These are phyloP conservation scores for Saguinus imperator DNA, from an alignment of 2,113 vertebrate species.

Conservation along the genomic window DNA sequence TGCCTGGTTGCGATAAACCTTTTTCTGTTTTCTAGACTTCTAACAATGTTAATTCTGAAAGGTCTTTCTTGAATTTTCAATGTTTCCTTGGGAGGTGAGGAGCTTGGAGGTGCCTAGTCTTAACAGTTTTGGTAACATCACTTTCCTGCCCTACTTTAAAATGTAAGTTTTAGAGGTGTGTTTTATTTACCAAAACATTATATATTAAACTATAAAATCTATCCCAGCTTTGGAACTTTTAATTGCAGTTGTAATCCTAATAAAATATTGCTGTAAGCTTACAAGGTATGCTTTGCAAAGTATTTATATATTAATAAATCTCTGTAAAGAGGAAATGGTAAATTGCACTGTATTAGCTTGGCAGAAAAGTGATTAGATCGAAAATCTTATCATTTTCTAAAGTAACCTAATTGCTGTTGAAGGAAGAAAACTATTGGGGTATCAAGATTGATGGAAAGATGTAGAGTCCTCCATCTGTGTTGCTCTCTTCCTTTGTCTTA, in stretches of 20 bases:
- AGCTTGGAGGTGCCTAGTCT: not conserved
- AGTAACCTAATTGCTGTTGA: not conserved
- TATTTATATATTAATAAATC: not conserved
- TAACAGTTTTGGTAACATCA: not conserved
- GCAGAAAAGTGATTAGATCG: not conserved
- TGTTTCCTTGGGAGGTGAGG: not conserved
- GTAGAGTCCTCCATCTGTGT: too few relatives aligned
- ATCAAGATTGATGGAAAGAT: not conserved
- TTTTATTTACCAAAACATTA: slow-evolving; percentile 20
- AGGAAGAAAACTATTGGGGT: not conserved
- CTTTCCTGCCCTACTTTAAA: slow-evolving; percentile 25
- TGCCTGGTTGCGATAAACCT: not conserved
- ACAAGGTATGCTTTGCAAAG: not conserved
- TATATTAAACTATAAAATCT: not conserved
- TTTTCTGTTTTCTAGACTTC: not conserved
- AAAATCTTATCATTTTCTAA: not conserved
- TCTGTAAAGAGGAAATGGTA: not conserved
- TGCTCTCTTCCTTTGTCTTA: not conserved
- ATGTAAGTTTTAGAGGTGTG: not conserved
- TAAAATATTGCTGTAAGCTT: not conserved
- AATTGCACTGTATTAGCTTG: not conserved
- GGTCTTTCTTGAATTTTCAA: not conserved
- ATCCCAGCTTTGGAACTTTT: not conserved
- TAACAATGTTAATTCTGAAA: not conserved
- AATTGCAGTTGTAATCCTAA: not conserved